A percentile compares a stretch with the other conserved stretches of the same genome.
phyloP scores from a whole-genome alignment of 2,888 invertebrate genomes.

The Hedya salicella region DNA sequence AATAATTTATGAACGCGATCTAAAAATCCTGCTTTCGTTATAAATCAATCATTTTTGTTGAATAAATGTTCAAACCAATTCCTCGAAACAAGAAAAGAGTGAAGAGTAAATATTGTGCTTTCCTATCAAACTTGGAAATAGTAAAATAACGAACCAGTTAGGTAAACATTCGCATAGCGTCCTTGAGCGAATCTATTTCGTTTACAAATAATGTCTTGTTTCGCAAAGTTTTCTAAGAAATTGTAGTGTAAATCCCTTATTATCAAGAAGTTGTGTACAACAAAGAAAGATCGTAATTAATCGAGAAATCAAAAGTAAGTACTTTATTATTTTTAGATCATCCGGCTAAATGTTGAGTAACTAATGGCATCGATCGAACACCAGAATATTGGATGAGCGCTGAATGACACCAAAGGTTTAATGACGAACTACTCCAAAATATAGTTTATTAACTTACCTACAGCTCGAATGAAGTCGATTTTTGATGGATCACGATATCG shows the following conservation, averaged over 20 bases:
- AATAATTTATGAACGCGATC: constrained; percentile 14
- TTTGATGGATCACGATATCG: too few relatives aligned
- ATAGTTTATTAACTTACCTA: too few relatives aligned
- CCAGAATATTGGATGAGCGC: background rate
- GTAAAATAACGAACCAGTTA: background rate
- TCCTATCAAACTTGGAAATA: constrained; percentile 1
- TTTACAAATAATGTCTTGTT: background rate
- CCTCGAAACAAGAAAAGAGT: background rate
- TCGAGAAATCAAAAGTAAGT: background rate
- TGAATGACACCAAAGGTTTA: background rate
- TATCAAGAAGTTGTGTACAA: background rate
- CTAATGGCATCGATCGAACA: background rate
- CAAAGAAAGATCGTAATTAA: background rate
- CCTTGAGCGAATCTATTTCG: background rate
- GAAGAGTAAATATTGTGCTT: constrained; percentile 5
- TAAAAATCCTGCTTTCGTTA: background rate
- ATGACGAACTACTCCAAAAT: too few relatives aligned
- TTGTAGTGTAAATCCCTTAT: background rate
- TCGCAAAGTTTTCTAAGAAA: background rate
- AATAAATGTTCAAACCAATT: constrained; percentile 6
- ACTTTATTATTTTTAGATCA: background rate
- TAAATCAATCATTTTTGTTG: constrained; percentile 22
- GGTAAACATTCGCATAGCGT: background rate
- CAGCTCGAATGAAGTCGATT: too few relatives aligned
- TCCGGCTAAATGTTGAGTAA: background rate